Evolutionary conservation across 1,140 invertebrate genomes (phyloP).

Genomic region (Nephotettix cincticeps): DNA sequence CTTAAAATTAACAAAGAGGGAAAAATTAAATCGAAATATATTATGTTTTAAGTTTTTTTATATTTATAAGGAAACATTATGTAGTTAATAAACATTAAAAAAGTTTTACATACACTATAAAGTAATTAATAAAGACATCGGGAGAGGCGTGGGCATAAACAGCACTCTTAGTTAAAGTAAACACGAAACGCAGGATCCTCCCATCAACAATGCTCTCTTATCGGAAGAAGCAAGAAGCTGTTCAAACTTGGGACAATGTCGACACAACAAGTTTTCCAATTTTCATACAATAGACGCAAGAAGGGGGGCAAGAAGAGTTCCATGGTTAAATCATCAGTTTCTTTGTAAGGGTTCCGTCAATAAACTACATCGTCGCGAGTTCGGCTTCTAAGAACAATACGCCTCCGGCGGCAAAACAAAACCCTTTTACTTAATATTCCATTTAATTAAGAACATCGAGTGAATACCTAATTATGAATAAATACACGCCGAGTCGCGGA

Average conservation of each 20-base stretch:
- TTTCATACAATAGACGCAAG: constrained; percentile 7
- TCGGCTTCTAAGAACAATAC: constrained; percentile 23
- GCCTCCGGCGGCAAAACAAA: constrained; percentile 14
- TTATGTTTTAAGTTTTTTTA: no score
- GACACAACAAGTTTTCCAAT: constrained; percentile 17
- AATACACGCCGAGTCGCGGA: constrained; percentile 17
- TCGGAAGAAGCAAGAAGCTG: background rate
- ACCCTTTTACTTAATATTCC: constrained; percentile 33
- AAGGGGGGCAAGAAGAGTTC: background rate
- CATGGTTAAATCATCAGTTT: constrained; percentile 19
- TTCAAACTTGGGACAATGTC: constrained; percentile 14
- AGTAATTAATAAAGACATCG: no score
- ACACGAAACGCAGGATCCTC: no score
- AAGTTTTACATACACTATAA: no score
- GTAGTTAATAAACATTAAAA: no score
- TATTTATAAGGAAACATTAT: no score
- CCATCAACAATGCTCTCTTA: no score
- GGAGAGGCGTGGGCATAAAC: no score
- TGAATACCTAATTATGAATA: constrained; percentile 34
- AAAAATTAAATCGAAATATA: no score
- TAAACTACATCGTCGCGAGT: background rate
- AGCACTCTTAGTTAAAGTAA: no score
- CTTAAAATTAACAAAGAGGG: no score
- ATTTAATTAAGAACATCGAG: constrained; percentile 32
- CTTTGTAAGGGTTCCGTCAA: background rate